Percentiles rank a stretch among this genome's conserved stretches.
phyloP scores from a whole-genome alignment of 2,888 invertebrate species.

The Acleris literana region DNA sequence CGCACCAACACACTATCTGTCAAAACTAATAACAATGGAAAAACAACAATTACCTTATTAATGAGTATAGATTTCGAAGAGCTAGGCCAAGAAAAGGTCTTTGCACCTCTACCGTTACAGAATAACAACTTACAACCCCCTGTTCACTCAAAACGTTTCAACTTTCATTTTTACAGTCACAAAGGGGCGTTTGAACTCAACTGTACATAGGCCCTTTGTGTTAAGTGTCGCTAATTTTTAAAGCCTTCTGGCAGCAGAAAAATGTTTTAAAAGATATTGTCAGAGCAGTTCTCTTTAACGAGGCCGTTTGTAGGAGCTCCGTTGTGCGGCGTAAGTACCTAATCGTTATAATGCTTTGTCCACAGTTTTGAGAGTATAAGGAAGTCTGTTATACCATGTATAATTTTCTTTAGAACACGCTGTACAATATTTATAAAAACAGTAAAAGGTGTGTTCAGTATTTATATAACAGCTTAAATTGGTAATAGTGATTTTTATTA shows the following conservation, averaged over 20 bases:
- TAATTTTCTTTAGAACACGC: neutral
- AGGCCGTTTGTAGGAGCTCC: conserved; percentile 9
- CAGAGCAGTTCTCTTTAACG: conserved; percentile 37
- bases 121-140: conserved; percentile 25
- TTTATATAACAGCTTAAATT: no score
- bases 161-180: conserved; percentile 35
- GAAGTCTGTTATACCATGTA: neutral
- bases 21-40: no score
- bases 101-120: no score
- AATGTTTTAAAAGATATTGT: conserved; percentile 36
- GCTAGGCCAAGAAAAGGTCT: no score
- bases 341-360: conserved; percentile 12
- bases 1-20: no score
- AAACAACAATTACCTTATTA: no score
- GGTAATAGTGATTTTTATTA: no score
- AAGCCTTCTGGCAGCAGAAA: conserved; percentile 35
- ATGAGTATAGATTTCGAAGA: no score
- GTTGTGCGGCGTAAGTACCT: conserved; percentile 10
- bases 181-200: conserved; percentile 32
- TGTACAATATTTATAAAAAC: no score
- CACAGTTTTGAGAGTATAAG: neutral
- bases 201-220: conserved; percentile 22
- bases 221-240: conserved; percentile 38
- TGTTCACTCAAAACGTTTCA: conserved; percentile 37
- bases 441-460: no score